Conservation (phyloP, 1,140 invertebrate species). For the Teleogryllus occipitalis region DNA sequence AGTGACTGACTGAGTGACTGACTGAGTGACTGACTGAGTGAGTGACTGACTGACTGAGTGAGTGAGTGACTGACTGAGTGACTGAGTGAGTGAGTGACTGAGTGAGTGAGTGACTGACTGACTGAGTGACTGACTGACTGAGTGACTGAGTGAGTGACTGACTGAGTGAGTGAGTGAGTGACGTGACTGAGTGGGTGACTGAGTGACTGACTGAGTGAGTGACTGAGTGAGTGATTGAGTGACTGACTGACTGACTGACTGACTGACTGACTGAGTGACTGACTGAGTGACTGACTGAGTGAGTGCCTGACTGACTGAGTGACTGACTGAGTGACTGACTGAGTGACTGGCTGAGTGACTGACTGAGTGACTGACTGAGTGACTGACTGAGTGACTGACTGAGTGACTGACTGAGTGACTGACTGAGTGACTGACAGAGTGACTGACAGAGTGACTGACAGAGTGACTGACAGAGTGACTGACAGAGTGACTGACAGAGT, state of each 20-base stretch:
- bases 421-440: neutral
- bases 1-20: neutral
- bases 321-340: neutral
- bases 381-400: neutral
- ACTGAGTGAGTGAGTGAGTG: neutral
- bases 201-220: neutral
- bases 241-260: neutral
- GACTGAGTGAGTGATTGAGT: conserved; percentile 1
- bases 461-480: neutral
- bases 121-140: neutral
- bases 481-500: neutral
- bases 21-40: neutral
- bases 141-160: neutral
- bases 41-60: neutral
- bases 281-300: neutral
- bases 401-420: neutral
- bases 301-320: neutral
- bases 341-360: neutral
- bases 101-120: neutral
- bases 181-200: too few species aligned
- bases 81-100: neutral
- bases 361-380: neutral
- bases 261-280: neutral
- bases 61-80: neutral
- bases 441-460: too few species aligned